Percentiles rank a stretch among this genome's conserved stretches.
These are phyloP conservation scores for Eciton burchellii DNA, from an alignment of 1,140 invertebrate genomes.

Conservation along the genomic window DNA sequence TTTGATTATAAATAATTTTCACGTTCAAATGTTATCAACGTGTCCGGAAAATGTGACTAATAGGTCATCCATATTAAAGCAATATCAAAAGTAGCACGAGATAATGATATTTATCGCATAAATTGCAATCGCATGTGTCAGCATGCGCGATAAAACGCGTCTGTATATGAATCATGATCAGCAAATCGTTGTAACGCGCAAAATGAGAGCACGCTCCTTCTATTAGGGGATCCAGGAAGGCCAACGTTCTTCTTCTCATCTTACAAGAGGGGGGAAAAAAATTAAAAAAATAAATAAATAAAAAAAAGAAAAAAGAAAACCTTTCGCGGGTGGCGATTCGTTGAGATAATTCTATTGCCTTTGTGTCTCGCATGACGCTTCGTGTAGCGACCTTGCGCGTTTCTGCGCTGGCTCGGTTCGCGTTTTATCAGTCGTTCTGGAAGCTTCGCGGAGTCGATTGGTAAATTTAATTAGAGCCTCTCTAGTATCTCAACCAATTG, in stretches of 20 bases:
- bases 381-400: conserved; percentile 31
- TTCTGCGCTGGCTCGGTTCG: neutral
- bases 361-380: neutral
- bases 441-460: conserved; percentile 46
- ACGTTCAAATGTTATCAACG: conserved; percentile 51
- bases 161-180: neutral
- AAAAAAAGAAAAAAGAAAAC: too few relatives aligned
- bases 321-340: neutral
- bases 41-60: neutral
- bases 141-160: neutral
- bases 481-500: conserved; percentile 26
- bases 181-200: too few relatives aligned
- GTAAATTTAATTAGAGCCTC: conserved; percentile 48
- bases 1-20: neutral
- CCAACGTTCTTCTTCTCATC: neutral
- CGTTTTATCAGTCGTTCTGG: conserved; percentile 43
- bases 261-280: too few relatives aligned
- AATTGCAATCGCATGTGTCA: neutral
- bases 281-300: too few relatives aligned
- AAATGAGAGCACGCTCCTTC: neutral
- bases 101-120: conserved; percentile 1
- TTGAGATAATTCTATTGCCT: conserved; percentile 26
- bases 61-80: conserved; percentile 48
- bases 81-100: conserved; percentile 1
- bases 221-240: neutral